Conservation (phyloP, 2,797 vertebrate genomes). For the Scleropages formosus region DNA sequence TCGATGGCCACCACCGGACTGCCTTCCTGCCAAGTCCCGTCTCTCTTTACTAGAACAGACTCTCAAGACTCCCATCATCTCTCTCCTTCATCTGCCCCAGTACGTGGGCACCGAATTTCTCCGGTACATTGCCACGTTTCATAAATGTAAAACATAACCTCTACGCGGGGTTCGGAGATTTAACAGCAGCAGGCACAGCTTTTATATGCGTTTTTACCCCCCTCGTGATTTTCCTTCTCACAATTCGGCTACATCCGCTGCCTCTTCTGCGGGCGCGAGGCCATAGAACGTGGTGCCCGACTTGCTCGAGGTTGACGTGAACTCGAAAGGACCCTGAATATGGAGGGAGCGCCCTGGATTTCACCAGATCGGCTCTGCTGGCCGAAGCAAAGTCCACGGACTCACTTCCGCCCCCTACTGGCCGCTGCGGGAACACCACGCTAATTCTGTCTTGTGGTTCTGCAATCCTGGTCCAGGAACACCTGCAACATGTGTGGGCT, state of each 20-base stretch:
- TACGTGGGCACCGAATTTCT: too few species aligned
- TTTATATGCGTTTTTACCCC: too few species aligned
- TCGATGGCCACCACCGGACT: conserved; percentile 8
- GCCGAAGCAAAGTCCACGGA: not conserved
- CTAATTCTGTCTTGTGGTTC: not conserved
- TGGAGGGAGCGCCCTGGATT: conserved; percentile 12
- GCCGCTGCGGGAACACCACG: not conserved
- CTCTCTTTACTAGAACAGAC: not conserved
- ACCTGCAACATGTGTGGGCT: not conserved
- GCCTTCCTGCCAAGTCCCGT: not conserved
- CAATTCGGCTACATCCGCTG: too few species aligned
- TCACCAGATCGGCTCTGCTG: not conserved
- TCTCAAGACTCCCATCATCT: not conserved
- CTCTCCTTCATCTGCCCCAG: not conserved
- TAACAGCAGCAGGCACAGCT: too few species aligned
- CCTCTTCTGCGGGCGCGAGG: too few species aligned
- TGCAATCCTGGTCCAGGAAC: not conserved
- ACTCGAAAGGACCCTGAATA: conserved; percentile 3
- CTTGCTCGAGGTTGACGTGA: too few species aligned
- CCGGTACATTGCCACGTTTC: too few species aligned
- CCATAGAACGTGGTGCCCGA: too few species aligned
- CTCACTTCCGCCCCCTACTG: conserved; percentile 3
- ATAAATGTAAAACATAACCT: too few species aligned
- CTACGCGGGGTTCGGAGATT: too few species aligned
- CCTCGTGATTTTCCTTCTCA: too few species aligned